These are phyloP conservation scores for Lysandra coridon DNA, from an alignment of 2,888 invertebrate species.

Conservation along the genomic window DNA sequence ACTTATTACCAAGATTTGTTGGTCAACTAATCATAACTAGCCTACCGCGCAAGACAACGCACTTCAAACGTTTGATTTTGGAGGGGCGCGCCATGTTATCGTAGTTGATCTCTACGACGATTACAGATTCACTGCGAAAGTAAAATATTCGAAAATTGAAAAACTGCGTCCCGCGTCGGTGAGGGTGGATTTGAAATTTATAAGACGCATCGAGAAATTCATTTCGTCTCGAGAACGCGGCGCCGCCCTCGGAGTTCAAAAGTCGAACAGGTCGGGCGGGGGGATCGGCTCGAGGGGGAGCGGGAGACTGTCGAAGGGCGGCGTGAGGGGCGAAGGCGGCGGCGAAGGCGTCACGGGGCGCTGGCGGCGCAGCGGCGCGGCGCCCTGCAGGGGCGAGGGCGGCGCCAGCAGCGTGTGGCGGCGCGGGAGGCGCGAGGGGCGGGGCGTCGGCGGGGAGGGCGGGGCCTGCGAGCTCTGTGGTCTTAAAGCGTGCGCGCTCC, in stretches of 20 bases:
- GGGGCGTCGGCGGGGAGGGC: constrained; percentile 45
- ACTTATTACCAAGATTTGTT: too few relatives aligned
- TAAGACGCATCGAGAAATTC: neutral
- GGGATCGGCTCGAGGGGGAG: constrained; percentile 14
- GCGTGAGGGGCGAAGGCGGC: constrained; percentile 43
- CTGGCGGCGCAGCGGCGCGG: constrained; percentile 46
- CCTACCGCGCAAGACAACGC: too few relatives aligned
- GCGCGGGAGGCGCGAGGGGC: constrained; percentile 37
- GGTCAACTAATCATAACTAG: too few relatives aligned
- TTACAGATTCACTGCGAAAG: constrained; percentile 31
- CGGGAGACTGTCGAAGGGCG: constrained; percentile 37
- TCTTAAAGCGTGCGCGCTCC: constrained; percentile 58
- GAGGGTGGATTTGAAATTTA: neutral
- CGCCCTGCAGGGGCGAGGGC: constrained; percentile 41
- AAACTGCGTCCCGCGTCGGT: constrained; percentile 11
- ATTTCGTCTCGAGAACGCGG: constrained; percentile 11
- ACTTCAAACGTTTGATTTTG: too few relatives aligned
- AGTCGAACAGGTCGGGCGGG: constrained; percentile 67
- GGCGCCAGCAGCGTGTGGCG: constrained; percentile 48
- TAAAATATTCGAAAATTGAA: constrained; percentile 25
- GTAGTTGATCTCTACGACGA: constrained; percentile 10
- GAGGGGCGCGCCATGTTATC: too few relatives aligned
- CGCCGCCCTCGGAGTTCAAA: constrained; percentile 45
- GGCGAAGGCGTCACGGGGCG: constrained; percentile 52
- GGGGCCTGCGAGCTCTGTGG: constrained; percentile 45